Evolutionary conservation across 2,888 invertebrate genomes (phyloP).

Genomic region (Apodemia mormo): DNA sequence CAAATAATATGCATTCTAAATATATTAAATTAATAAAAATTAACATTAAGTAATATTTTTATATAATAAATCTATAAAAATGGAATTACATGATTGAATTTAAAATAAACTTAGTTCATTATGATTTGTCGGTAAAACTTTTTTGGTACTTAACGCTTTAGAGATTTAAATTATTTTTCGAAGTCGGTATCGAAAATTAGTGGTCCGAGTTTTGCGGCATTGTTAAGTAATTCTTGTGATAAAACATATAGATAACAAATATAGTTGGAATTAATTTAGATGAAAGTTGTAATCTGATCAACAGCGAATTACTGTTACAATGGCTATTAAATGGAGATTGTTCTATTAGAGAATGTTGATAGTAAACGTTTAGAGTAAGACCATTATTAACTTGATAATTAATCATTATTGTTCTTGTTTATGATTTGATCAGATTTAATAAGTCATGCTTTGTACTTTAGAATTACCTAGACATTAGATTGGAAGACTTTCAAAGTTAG

Average conservation of each 20-base stretch:
- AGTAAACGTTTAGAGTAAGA: conserved; percentile 6
- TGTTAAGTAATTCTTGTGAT: background rate
- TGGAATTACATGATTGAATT: too few relatives aligned
- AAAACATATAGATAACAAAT: background rate
- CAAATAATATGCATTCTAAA: too few relatives aligned
- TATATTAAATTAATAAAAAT: too few relatives aligned
- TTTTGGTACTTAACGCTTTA: too few relatives aligned
- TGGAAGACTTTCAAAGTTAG: background rate
- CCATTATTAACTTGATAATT: background rate
- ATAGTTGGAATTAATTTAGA: background rate
- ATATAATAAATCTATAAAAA: too few relatives aligned
- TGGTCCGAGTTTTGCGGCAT: too few relatives aligned
- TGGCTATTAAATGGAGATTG: background rate
- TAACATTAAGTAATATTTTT: too few relatives aligned
- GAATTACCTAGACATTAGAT: background rate
- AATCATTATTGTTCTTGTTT: background rate
- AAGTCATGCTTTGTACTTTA: background rate
- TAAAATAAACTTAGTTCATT: too few relatives aligned
- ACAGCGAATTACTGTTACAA: conserved; percentile 1
- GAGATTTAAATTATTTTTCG: too few relatives aligned
- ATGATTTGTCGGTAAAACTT: too few relatives aligned
- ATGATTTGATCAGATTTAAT: background rate
- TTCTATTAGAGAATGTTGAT: background rate
- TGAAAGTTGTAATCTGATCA: conserved; percentile 3
- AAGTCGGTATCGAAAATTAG: too few relatives aligned